These are phyloP conservation scores for Scophthalmus maximus DNA, from an alignment of 2,113 vertebrate genomes.

Conservation along the genomic window DNA sequence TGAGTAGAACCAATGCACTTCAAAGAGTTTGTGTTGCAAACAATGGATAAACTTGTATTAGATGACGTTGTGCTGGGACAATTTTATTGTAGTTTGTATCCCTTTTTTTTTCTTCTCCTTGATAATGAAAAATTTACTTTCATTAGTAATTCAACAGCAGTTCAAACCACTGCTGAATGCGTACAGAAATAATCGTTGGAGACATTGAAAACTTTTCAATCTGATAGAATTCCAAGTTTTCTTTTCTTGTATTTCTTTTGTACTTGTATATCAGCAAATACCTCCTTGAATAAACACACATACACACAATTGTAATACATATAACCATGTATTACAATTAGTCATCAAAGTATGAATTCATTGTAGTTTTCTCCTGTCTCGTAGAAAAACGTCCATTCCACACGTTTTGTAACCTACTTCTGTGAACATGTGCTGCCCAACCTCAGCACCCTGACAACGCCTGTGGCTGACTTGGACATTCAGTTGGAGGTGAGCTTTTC, in stretches of 20 bases:
- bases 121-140: too few species aligned
- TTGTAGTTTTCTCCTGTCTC: slow-evolving; percentile 25
- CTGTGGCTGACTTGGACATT: slow-evolving; percentile 95
- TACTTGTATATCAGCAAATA: too few species aligned
- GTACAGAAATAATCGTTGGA: neutral
- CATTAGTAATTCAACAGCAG: neutral
- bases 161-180: neutral
- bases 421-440: slow-evolving; percentile 96
- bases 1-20: slow-evolving; percentile 66
- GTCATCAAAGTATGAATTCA: neutral
- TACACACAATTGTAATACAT: too few species aligned
- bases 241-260: too few species aligned
- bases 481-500: slow-evolving; percentile 91
- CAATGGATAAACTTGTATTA: neutral
- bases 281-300: too few species aligned
- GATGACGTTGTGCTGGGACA: neutral
- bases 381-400: slow-evolving; percentile 99
- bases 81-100: too few species aligned
- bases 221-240: too few species aligned
- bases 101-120: too few species aligned
- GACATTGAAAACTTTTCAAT: neutral
- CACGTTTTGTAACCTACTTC: slow-evolving; percentile 96
- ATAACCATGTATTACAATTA: neutral
- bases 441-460: slow-evolving; percentile 91
- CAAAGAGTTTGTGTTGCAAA: neutral